Evolutionary conservation across 2,888 invertebrate genomes (phyloP), one percentile per base, ranked within the genome.

Genomic region (Torymus tubicola): DNA sequence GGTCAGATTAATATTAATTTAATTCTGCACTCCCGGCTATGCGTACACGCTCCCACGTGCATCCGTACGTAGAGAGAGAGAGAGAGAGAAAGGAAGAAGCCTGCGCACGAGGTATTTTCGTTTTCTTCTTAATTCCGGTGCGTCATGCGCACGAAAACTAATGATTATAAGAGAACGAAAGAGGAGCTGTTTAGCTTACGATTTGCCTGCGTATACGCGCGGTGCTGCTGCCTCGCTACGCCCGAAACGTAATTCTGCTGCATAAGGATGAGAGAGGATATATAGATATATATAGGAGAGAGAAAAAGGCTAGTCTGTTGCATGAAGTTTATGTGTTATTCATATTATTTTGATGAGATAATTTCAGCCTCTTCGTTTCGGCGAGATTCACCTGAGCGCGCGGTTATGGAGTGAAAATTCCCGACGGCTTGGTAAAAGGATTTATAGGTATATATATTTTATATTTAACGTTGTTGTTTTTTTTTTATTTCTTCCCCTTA

Each of bases 11-110:
- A 80, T 88, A 89, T 88, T 89, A 88, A 89, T 89, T 88, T 87
- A 88, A 89, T 89, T 88, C 88, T 84, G 86, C 84, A 89, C 89
- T 89, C 85, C 86, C 87, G 89, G 89, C 89, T 86, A 87, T 86
- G 77, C 52, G 57, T 57, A 10, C n/a, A 24, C 42, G 42, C 42
- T 42, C 42, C 42, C 42, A 42, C 42, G 42, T 42, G 42, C 42
- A 8, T 8, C 8, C 42, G 42, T 8, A 42, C 42, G 42, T 42
- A 42, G 42, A 42, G 1, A 21, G 21, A 63, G 24, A 14, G 24
- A 13, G 53, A 63, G 55, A 42, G 42, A 52, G 21, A 21, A 21
- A 21, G 21, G 21, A 21, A 21, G 21, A 21, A 21, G 21, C 1
- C 1, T 2, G 42, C 42, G 42, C 42, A 1, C 42, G 8, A 42